Percentiles rank a stretch among this genome's conserved stretches.
Evolutionary conservation across 2,888 invertebrate genomes (phyloP).

Genomic region (Folsomia candida): DNA sequence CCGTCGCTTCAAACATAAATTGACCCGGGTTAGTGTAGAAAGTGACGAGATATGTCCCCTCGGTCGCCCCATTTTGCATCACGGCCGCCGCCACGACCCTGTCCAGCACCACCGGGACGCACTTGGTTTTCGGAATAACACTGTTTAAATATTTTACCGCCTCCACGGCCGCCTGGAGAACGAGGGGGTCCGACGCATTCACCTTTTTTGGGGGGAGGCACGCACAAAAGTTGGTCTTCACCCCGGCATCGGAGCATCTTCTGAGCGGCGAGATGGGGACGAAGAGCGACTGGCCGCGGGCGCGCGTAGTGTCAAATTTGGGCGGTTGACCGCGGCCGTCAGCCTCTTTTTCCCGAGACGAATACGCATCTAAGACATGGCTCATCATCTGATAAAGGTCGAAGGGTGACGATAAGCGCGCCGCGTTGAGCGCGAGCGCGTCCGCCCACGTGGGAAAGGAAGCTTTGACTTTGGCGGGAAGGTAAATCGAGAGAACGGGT

Average conservation of each 20-base stretch:
- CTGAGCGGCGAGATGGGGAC: conserved; percentile 9
- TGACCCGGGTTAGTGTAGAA: conserved; percentile 36
- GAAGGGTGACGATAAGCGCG: conserved; percentile 25
- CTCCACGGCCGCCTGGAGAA: conserved; percentile 4
- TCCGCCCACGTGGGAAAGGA: conserved; percentile 14
- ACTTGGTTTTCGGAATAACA: background rate
- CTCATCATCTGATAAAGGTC: conserved; percentile 31
- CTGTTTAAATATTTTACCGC: conserved; percentile 22
- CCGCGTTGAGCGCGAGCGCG: conserved; percentile 10
- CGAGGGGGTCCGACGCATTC: background rate
- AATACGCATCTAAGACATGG: conserved; percentile 13
- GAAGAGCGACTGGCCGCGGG: conserved; percentile 25
- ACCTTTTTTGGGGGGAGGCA: conserved; percentile 23
- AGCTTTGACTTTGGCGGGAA: conserved; percentile 12
- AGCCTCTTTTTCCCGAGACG: too few relatives aligned
- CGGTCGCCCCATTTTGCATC: background rate
- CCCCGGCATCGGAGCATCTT: conserved; percentile 30
- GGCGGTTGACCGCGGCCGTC: background rate
- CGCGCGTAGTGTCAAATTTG: background rate
- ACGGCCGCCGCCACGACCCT: conserved; percentile 27
- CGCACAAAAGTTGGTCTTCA: conserved; percentile 26
- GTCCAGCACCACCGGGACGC: conserved; percentile 17
- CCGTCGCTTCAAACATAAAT: conserved; percentile 42
- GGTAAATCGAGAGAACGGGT: conserved; percentile 24
- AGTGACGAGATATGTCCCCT: conserved; percentile 25